Conservation (phyloP, 2,113 vertebrate species). For the Hemibagrus wyckioides region DNA sequence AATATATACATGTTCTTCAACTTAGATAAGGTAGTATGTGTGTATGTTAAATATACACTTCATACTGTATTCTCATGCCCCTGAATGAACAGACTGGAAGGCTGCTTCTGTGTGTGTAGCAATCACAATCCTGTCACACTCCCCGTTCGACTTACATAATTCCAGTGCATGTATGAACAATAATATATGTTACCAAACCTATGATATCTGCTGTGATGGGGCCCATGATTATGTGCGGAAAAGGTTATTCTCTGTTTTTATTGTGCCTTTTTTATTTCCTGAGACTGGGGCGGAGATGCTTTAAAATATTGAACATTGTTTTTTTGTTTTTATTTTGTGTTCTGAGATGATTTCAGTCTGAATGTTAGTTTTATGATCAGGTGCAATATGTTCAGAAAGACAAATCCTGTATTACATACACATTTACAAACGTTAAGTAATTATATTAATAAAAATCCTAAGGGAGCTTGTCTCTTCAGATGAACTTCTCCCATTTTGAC, state of each 20-base stretch:
- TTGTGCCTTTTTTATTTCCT: conserved; percentile 67
- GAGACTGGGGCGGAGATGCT: conserved; percentile 8
- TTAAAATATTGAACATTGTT: conserved; percentile 18
- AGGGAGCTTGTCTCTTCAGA: conserved; percentile 21
- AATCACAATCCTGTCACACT: conserved; percentile 10
- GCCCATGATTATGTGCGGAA: conserved; percentile 28
- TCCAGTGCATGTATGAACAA: conserved; percentile 37
- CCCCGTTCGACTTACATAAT: neutral
- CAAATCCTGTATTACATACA: conserved; percentile 45
- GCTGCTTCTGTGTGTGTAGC: neutral
- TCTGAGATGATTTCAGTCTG: conserved; percentile 25
- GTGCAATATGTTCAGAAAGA: conserved; percentile 53
- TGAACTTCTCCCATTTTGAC: neutral
- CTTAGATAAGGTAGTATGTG: conserved; percentile 47
- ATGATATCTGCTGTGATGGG: neutral
- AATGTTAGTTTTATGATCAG: conserved; percentile 42
- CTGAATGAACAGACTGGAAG: conserved; percentile 28
- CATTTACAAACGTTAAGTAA: conserved; percentile 24
- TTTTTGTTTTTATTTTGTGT: conserved; percentile 20
- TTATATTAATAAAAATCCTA: conserved; percentile 32
- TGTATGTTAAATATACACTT: conserved; percentile 61
- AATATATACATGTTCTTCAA: conserved; percentile 41
- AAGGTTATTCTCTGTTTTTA: conserved; percentile 41
- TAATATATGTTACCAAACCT: conserved; percentile 19
- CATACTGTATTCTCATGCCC: conserved; percentile 41